phyloP scores from a whole-genome alignment of 2,113 vertebrate genomes.

The Malurus melanocephalus region DNA sequence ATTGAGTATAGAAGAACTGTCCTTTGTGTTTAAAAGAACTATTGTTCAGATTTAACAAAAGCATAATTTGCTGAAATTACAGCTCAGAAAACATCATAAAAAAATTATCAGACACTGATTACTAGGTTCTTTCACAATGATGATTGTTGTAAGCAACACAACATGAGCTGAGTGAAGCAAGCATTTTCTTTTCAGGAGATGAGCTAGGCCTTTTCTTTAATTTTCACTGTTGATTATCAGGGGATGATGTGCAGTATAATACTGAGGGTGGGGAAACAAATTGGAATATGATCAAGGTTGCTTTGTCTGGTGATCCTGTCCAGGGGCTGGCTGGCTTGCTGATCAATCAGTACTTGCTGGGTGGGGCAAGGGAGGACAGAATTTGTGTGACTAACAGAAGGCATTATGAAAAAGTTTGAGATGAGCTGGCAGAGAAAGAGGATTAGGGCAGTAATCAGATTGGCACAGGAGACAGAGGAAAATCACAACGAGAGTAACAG shows the following conservation, averaged over 20 bases:
- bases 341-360: background rate
- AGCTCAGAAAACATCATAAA: background rate
- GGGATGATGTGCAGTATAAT: background rate
- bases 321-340: background rate
- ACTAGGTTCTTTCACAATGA: background rate
- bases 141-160: rapidly evolving
- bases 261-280: rapidly evolving
- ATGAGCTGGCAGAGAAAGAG: background rate
- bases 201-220: background rate
- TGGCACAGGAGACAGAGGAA: background rate
- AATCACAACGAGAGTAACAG: background rate
- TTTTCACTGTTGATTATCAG: background rate
- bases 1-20: background rate
- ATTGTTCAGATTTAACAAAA: background rate
- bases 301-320: background rate
- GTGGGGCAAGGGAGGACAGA: background rate
- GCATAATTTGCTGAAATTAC: background rate
- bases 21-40: background rate
- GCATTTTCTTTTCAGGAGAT: background rate
- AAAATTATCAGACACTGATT: background rate
- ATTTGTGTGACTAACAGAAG: background rate
- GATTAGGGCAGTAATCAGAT: background rate
- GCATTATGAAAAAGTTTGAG: background rate
- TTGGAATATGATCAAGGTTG: rapidly evolving
- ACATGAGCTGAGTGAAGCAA: background rate